Conservation (phyloP, 2,888 invertebrate genomes). For the Lepidocyrtoides sp. region DNA sequence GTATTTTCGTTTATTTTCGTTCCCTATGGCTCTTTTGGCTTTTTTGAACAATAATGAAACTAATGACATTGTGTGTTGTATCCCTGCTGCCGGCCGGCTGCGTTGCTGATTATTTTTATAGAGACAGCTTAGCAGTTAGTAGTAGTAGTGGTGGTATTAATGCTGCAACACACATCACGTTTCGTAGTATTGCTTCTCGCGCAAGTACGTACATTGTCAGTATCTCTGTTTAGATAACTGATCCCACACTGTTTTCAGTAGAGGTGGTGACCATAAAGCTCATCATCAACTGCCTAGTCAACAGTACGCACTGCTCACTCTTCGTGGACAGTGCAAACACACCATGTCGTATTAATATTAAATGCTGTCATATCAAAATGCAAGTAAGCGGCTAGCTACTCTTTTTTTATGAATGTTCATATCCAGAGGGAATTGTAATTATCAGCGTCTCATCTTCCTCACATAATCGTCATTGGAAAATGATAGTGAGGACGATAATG, state of each 20-base stretch:
- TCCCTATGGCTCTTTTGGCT: slow-evolving; percentile 50
- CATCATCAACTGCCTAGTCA: slow-evolving; percentile 45
- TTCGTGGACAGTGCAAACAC: slow-evolving; percentile 11
- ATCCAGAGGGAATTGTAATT: slow-evolving; percentile 38
- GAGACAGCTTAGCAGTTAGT: no score
- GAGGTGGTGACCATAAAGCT: slow-evolving; percentile 56
- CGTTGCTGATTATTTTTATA: slow-evolving; percentile 47
- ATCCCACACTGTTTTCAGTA: slow-evolving; percentile 54
- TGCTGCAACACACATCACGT: background rate
- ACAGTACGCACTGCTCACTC: slow-evolving; percentile 11
- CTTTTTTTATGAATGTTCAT: background rate
- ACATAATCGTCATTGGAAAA: slow-evolving; percentile 46
- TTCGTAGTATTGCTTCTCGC: background rate
- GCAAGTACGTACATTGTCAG: background rate
- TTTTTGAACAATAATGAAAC: slow-evolving; percentile 64
- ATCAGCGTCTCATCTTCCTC: slow-evolving; percentile 49
- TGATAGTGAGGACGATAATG: slow-evolving; percentile 51
- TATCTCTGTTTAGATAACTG: slow-evolving; percentile 50
- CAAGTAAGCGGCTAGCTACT: background rate
- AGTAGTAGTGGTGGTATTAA: no score
- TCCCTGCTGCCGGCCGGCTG: slow-evolving; percentile 70
- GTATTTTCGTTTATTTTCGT: background rate
- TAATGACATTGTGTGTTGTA: slow-evolving; percentile 59
- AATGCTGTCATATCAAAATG: slow-evolving; percentile 22
- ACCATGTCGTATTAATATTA: slow-evolving; percentile 34